phyloP scores from a whole-genome alignment of 2,888 invertebrate genomes.

The Aphelenchoides bicaudatus region DNA sequence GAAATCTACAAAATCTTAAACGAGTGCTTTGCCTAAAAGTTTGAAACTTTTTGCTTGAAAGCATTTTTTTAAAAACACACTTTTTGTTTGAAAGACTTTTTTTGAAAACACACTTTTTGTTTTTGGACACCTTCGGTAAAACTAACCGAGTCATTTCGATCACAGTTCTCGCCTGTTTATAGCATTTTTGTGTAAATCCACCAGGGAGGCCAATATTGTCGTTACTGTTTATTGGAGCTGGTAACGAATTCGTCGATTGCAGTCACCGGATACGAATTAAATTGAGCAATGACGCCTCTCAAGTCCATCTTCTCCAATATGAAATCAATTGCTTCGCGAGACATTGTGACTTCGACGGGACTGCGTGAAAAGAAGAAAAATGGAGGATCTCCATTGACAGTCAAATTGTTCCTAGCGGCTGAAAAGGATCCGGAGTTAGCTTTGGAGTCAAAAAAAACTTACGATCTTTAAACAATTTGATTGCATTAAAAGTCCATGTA shows the following conservation, averaged over 20 bases:
- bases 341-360: not conserved
- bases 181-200: not conserved
- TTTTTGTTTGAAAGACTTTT: too few species aligned
- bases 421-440: not conserved
- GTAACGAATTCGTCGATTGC: not conserved
- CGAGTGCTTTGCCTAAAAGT: too few species aligned
- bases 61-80: too few species aligned
- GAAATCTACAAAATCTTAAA: too few species aligned
- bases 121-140: too few species aligned
- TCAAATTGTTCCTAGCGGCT: not conserved
- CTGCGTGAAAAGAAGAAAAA: not conserved
- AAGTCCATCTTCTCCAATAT: not conserved
- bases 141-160: not conserved
- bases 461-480: conserved; percentile 1
- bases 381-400: not conserved
- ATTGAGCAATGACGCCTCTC: not conserved
- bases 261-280: not conserved
- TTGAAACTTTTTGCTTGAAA: too few species aligned
- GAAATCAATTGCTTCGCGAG: conserved; percentile 1
- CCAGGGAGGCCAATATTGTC: not conserved
- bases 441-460: not conserved
- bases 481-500: not conserved
- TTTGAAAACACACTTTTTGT: too few species aligned
- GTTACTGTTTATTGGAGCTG: not conserved
- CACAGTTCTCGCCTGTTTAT: not conserved